Percentiles rank a stretch among this genome's conserved stretches.
These are phyloP conservation scores for Cantharis rufa DNA, from an alignment of 2,888 invertebrate species.

Conservation along the genomic window DNA sequence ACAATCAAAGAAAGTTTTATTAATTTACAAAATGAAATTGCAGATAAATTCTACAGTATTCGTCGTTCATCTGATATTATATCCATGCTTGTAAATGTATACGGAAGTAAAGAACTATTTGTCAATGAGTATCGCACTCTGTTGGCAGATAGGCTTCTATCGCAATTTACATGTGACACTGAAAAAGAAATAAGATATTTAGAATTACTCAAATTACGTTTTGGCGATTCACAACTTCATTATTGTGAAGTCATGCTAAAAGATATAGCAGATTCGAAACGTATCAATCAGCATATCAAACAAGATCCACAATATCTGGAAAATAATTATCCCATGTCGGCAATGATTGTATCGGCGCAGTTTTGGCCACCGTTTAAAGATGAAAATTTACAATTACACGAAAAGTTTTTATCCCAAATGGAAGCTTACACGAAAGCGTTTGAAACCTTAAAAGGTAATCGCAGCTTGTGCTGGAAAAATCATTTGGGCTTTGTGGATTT, in stretches of 20 bases:
- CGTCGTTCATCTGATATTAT: slow-evolving; percentile 85
- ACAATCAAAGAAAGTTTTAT: background rate
- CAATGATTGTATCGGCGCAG: slow-evolving; percentile 94
- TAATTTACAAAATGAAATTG: slow-evolving; percentile 24
- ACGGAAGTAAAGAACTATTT: slow-evolving; percentile 97
- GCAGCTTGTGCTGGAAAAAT: slow-evolving; percentile 92
- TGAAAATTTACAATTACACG: slow-evolving; percentile 86
- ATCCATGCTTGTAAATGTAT: slow-evolving; percentile 97
- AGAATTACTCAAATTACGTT: slow-evolving; percentile 89
- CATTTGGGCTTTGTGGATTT: slow-evolving; percentile 90
- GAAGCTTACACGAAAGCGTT: slow-evolving; percentile 87
- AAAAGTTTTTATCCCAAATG: slow-evolving; percentile 77
- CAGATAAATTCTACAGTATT: slow-evolving; percentile 64
- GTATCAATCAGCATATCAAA: slow-evolving; percentile 85
- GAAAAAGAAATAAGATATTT: slow-evolving; percentile 91
- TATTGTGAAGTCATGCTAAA: slow-evolving; percentile 99
- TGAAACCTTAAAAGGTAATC: slow-evolving; percentile 88
- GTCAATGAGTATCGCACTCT: slow-evolving; percentile 96
- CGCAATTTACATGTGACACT: slow-evolving; percentile 84
- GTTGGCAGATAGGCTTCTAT: slow-evolving; percentile 85
- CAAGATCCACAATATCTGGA: slow-evolving; percentile 66
- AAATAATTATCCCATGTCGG: slow-evolving; percentile 68
- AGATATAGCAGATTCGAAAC: slow-evolving; percentile 93
- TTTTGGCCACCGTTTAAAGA: slow-evolving; percentile 99
- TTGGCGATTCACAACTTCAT: slow-evolving; percentile 95